Conservation (phyloP, 2,113 vertebrate species). For the Lepisosteus oculatus region DNA sequence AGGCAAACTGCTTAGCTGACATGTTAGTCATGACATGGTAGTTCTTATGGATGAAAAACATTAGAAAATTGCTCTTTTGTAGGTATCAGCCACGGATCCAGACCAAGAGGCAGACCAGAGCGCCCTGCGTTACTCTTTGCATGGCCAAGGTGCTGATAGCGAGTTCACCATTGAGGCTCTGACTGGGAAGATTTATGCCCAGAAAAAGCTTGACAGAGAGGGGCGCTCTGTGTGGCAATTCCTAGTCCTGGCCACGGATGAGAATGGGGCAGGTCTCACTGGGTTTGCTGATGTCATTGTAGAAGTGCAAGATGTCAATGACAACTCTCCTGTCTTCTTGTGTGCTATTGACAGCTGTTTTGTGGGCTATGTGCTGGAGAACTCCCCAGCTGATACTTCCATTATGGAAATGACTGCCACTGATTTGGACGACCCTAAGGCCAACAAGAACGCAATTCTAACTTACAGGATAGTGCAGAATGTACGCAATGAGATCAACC, state of each 20-base stretch:
- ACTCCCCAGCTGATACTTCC: conserved; percentile 75
- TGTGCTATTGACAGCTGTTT: conserved; percentile 74
- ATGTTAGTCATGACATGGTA: no score
- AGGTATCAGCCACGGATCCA: conserved; percentile 82
- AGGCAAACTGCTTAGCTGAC: no score
- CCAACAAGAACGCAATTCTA: conserved; percentile 69
- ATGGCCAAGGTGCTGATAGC: conserved; percentile 73
- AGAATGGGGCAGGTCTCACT: conserved; percentile 75
- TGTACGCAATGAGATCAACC: conserved; percentile 78
- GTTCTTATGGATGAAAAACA: no score
- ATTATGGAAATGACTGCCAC: conserved; percentile 83
- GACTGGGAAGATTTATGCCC: conserved; percentile 69
- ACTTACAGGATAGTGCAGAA: conserved; percentile 82
- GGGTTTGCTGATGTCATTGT: conserved; percentile 85
- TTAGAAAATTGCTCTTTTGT: conserved; percentile 19
- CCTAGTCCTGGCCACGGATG: conserved; percentile 80
- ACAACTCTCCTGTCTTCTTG: conserved; percentile 77
- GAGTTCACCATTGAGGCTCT: conserved; percentile 78
- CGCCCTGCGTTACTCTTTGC: conserved; percentile 75
- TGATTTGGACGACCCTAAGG: conserved; percentile 79
- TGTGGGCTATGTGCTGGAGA: conserved; percentile 69
- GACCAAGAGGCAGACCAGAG: conserved; percentile 78
- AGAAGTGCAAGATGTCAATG: conserved; percentile 77
- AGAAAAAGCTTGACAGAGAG: conserved; percentile 72
- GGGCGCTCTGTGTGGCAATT: conserved; percentile 73